phyloP scores from a whole-genome alignment of 1,140 invertebrate genomes.

The Homarus americanus region DNA sequence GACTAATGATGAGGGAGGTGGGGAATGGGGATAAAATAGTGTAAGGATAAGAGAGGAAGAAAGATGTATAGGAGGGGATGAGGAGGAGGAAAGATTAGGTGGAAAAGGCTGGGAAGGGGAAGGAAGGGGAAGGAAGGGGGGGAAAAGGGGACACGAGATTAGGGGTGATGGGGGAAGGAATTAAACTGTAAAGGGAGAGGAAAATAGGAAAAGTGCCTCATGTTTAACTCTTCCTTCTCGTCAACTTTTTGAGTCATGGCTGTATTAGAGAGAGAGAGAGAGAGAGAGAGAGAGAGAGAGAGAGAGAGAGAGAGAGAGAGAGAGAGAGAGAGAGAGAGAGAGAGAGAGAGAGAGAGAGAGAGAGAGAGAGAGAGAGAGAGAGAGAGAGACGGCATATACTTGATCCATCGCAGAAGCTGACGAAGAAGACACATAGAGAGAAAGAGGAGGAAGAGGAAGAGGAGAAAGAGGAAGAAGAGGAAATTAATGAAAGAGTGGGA shows the following conservation, averaged over 20 bases:
- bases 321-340: not conserved
- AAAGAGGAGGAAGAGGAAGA: not conserved
- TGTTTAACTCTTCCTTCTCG: too few relatives aligned
- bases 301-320: not conserved
- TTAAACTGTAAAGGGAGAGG: too few relatives aligned
- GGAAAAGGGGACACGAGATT: not conserved
- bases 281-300: not conserved
- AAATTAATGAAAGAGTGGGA: not conserved
- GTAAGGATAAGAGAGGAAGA: not conserved
- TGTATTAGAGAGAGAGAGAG: not conserved
- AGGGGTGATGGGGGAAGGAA: too few relatives aligned
- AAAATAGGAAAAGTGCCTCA: not conserved
- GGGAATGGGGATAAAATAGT: not conserved
- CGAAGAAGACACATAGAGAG: constrained; percentile 19
- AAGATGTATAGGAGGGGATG: not conserved
- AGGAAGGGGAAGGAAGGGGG: not conserved
- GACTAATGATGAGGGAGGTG: not conserved
- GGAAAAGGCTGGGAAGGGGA: not conserved
- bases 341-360: constrained; percentile 41
- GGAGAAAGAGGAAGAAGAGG: not conserved
- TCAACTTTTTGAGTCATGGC: too few relatives aligned
- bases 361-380: constrained; percentile 23
- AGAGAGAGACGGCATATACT: not conserved
- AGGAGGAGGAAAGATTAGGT: not conserved
- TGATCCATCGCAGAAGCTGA: too few relatives aligned